Conservation (phyloP, 2,888 invertebrate species). For the Standfussiana lucernea region DNA sequence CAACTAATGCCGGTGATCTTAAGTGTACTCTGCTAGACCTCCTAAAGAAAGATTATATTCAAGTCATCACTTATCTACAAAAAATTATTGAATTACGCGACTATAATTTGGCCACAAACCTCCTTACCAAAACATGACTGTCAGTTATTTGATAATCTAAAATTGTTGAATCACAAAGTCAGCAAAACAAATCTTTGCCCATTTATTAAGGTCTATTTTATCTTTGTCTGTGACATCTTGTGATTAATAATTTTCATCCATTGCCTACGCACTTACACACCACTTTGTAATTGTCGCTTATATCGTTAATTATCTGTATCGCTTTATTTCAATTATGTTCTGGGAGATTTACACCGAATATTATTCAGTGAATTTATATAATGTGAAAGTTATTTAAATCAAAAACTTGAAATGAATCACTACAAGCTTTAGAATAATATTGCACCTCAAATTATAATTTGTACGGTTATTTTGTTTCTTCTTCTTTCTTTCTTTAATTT, state of each 20-base stretch:
- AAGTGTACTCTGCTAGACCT: not conserved
- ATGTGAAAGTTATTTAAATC: conserved; percentile 11
- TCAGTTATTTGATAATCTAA: conserved; percentile 56
- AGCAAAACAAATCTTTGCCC: conserved; percentile 63
- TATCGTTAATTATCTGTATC: conserved; percentile 68
- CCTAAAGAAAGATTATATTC: not conserved
- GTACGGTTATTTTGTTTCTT: conserved; percentile 1
- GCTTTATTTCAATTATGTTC: conserved; percentile 66
- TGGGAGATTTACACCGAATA: conserved; percentile 60
- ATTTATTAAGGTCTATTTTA: conserved; percentile 65
- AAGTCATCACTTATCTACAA: not conserved
- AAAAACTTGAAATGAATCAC: not conserved
- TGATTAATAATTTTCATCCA: conserved; percentile 68
- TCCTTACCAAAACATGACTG: conserved; percentile 20
- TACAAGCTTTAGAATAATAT: not conserved
- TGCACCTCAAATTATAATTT: not conserved
- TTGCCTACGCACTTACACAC: conserved; percentile 66
- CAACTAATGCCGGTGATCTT: not conserved
- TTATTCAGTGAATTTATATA: conserved; percentile 57
- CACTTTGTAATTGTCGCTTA: conserved; percentile 68
- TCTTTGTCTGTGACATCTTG: conserved; percentile 63
- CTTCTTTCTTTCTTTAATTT: too few species aligned
- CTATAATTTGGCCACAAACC: not conserved
- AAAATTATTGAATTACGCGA: not conserved
- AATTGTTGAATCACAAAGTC: conserved; percentile 62